phyloP scores from a whole-genome alignment of 2,797 vertebrate genomes.

The Octomys mimax region DNA sequence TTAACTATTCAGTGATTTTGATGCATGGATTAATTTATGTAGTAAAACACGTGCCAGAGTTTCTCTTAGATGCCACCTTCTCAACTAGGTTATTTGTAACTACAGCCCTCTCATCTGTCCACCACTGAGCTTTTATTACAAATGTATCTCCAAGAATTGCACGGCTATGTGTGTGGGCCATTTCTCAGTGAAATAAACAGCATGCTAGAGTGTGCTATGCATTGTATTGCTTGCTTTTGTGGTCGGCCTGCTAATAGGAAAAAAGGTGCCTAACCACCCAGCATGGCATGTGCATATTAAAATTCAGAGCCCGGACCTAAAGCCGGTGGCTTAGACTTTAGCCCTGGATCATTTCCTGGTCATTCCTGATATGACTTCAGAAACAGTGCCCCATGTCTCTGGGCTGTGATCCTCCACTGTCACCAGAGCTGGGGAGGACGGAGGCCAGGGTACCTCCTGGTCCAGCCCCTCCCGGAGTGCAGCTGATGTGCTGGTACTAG shows the following conservation, averaged over 20 bases:
- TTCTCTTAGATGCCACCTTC: conserved; percentile 59
- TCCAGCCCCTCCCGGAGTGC: conserved; percentile 46
- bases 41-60: not conserved
- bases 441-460: not conserved
- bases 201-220: not conserved
- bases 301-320: not conserved
- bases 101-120: not conserved
- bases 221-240: conserved; percentile 49
- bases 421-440: not conserved
- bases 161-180: not conserved
- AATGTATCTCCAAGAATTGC: conserved; percentile 26
- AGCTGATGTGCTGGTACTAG: conserved; percentile 81
- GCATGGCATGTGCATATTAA: not conserved
- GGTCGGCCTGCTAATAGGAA: conserved; percentile 24
- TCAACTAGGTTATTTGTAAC: conserved; percentile 14
- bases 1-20: conserved; percentile 52
- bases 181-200: conserved; percentile 35
- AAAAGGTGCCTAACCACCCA: conserved; percentile 1
- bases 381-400: not conserved
- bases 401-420: not conserved
- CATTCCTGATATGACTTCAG: not conserved
- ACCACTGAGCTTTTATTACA: conserved; percentile 18
- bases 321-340: not conserved
- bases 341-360: not conserved
- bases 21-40: conserved; percentile 23